Base-by-base conservation (phyloP, 2,797 vertebrate species). In the Jordanella pulchra region DNA sequence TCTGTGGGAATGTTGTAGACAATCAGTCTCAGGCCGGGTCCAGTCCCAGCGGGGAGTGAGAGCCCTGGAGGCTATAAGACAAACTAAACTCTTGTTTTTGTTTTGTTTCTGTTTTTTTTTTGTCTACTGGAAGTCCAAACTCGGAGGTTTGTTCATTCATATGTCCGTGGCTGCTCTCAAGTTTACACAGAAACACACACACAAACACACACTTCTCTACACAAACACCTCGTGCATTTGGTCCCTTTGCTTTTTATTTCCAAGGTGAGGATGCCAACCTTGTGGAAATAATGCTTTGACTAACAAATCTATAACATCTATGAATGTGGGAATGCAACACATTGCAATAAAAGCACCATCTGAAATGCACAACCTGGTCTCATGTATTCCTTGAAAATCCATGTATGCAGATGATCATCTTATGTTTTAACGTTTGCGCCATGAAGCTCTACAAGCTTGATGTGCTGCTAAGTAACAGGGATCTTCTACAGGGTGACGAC, bases 291-390 rank as follows among this genome's bases (percentile, higher is more conserved):
- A 94, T 93, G 93, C 91, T 93, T 95, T 93, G 93, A 95, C 94
- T 95, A 95, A 95, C 94, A 94, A 93, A 93, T 92, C 92, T 94
- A 91, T 93, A 95, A 95, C 94, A 95, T 95, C 94, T 94, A 94
- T 94, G 94, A 95, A 95, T 95, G 94, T 95, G 93, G 94, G 93
- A 95, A 95, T 95, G 93, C 93, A 94, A 94, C 93, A 95, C 94
- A 94, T 94, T 95, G 94, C 95, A 94, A 95, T 95, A 95, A 95
- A 95, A 95, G 93, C 94, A 95, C 94, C 93, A 92, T 95, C 93
- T 93, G 89, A 94, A 95, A 94, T 87, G 87, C 87, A 90, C 51
- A 67, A 18, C 12, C 1, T 35, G 21, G 55, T 63, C 25, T 58
- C n/a, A 61, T 61, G 56, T 25, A 21, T 27, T 65, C 27, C 65